phyloP scores from a whole-genome alignment of 2,797 vertebrate species.

The Onychomys arenicola region DNA sequence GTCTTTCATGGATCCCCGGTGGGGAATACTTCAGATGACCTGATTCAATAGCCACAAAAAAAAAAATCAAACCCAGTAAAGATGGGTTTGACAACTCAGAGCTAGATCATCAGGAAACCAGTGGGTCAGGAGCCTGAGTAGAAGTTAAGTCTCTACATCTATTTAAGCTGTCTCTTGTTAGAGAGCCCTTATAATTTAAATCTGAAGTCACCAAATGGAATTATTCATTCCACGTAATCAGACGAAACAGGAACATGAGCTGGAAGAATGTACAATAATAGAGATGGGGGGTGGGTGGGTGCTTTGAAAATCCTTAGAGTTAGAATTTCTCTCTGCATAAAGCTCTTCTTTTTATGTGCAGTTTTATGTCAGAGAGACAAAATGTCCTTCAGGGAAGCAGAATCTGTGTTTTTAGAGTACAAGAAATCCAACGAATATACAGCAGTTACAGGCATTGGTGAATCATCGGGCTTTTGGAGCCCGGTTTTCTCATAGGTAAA shows the following conservation, averaged over 20 bases:
- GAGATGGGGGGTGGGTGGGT: background rate
- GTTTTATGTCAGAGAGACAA: slow-evolving; percentile 47
- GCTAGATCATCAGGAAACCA: slow-evolving; percentile 3
- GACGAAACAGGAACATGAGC: background rate
- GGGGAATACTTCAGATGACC: slow-evolving; percentile 58
- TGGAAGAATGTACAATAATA: slow-evolving; percentile 39
- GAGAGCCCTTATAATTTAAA: slow-evolving; percentile 42
- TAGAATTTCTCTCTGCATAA: slow-evolving; percentile 24
- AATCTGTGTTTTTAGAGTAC: background rate
- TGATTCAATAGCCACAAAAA: slow-evolving; percentile 53
- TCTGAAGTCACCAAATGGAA: slow-evolving; percentile 36
- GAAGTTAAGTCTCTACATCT: background rate
- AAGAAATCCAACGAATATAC: background rate
- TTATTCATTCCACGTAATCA: slow-evolving; percentile 55
- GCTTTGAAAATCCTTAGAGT: slow-evolving; percentile 15
- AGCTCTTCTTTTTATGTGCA: slow-evolving; percentile 5
- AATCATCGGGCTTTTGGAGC: slow-evolving; percentile 5
- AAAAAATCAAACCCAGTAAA: slow-evolving; percentile 64
- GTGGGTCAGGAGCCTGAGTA: background rate
- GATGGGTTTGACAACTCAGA: slow-evolving; percentile 42
- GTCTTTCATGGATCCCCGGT: slow-evolving; percentile 56
- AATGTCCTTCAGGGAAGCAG: slow-evolving; percentile 45
- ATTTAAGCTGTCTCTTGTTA: slow-evolving; percentile 5
- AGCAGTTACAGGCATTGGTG: background rate
- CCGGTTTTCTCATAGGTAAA: slow-evolving; percentile 19